phyloP scores from a whole-genome alignment of 2,888 invertebrate genomes.

The Meganola albula region DNA sequence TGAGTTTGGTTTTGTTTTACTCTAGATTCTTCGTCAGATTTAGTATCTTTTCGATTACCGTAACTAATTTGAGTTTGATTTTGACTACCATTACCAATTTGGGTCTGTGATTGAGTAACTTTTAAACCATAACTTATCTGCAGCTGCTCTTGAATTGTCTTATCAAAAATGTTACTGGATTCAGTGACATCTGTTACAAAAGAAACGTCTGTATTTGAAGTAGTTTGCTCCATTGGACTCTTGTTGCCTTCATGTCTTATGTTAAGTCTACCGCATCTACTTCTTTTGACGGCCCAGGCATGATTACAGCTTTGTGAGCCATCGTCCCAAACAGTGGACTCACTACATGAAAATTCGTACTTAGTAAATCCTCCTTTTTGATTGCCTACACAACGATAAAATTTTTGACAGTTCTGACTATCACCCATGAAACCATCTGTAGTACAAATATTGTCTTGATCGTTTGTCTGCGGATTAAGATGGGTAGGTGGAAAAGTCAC shows the following conservation, averaged over 20 bases:
- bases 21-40: constrained; percentile 17
- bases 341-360: constrained; percentile 85
- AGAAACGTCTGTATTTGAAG: neutral
- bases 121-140: constrained; percentile 43
- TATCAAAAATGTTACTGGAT: constrained; percentile 1
- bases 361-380: constrained; percentile 79
- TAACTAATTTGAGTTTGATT: constrained; percentile 49
- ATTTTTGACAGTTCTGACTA: constrained; percentile 83
- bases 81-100: constrained; percentile 41
- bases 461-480: constrained; percentile 5
- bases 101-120: constrained; percentile 42
- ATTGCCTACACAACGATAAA: constrained; percentile 86
- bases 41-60: constrained; percentile 29
- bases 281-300: constrained; percentile 77
- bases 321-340: constrained; percentile 88
- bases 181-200: neutral
- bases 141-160: constrained; percentile 35
- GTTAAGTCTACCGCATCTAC: constrained; percentile 47
- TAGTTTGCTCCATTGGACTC: constrained; percentile 4
- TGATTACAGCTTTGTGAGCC: constrained; percentile 84
- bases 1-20: constrained; percentile 45
- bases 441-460: constrained; percentile 60
- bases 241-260: neutral
- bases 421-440: constrained; percentile 86
- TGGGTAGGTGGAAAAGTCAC: constrained; percentile 14